Evolutionary conservation across 2,113 vertebrate genomes (phyloP).

Genomic region (Malurus melanocephalus): DNA sequence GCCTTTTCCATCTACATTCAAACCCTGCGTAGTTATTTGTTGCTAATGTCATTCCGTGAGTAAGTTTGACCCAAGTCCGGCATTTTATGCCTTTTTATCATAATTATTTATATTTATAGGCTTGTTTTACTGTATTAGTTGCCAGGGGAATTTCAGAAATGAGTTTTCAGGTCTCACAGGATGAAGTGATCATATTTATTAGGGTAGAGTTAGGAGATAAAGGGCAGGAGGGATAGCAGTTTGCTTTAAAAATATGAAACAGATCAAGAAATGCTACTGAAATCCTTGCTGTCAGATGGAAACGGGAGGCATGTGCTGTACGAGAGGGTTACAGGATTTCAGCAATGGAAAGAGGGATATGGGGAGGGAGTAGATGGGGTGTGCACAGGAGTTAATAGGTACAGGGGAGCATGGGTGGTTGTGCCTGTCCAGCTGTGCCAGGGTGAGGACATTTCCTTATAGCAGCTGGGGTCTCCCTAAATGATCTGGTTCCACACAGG

Average conservation of each 20-base stretch:
- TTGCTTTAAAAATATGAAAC: neutral
- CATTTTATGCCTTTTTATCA: conserved; percentile 45
- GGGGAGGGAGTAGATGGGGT: neutral
- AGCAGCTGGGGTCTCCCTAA: neutral
- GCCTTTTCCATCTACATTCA: neutral
- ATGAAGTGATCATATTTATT: conserved; percentile 32
- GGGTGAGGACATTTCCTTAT: neutral
- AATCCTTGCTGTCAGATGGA: neutral
- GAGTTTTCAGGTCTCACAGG: neutral
- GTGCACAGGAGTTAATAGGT: neutral
- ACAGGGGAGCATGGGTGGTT: neutral
- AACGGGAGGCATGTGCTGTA: neutral
- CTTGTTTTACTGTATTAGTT: conserved; percentile 23
- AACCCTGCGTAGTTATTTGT: neutral
- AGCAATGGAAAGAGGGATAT: rapidly evolving
- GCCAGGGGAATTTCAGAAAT: neutral
- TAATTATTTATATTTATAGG: conserved; percentile 57
- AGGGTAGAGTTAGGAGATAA: neutral
- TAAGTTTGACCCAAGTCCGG: neutral
- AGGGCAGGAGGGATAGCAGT: neutral
- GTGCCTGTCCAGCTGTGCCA: neutral
- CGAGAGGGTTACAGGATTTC: neutral
- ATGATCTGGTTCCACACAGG: neutral
- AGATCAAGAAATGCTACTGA: neutral
- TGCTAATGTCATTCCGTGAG: neutral